Conservation (phyloP, 2,888 invertebrate species). For the Microctonus brassicae region DNA sequence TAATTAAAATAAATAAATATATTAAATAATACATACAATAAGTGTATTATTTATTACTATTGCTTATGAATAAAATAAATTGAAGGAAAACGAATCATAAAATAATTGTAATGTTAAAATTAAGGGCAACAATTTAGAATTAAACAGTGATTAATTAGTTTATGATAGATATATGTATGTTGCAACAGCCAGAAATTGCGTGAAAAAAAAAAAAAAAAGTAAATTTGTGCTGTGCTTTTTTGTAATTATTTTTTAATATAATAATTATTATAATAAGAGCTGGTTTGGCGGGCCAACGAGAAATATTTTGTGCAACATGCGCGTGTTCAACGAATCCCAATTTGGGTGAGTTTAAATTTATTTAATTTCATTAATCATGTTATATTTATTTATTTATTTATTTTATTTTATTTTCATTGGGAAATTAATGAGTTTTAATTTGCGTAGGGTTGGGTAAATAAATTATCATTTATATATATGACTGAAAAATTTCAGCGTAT, state of each 20-base stretch:
- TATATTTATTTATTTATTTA: background rate
- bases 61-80: background rate
- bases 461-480: background rate
- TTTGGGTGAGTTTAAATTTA: conserved; percentile 23
- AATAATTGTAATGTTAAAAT: background rate
- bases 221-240: conserved; percentile 21
- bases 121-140: background rate
- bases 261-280: conserved; percentile 22
- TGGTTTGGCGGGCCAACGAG: conserved; percentile 34
- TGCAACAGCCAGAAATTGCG: background rate
- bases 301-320: conserved; percentile 32
- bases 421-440: background rate
- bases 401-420: too few species aligned
- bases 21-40: background rate
- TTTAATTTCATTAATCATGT: background rate
- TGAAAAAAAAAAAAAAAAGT: conserved; percentile 1
- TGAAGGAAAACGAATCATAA: background rate
- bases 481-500: background rate
- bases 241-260: conserved; percentile 19
- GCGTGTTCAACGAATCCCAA: conserved; percentile 24
- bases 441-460: background rate
- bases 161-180: background rate
- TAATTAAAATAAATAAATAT: background rate
- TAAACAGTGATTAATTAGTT: background rate
- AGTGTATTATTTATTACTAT: background rate